These are phyloP conservation scores for Syrista parreyssii DNA, from an alignment of 2,888 invertebrate species.

Conservation along the genomic window DNA sequence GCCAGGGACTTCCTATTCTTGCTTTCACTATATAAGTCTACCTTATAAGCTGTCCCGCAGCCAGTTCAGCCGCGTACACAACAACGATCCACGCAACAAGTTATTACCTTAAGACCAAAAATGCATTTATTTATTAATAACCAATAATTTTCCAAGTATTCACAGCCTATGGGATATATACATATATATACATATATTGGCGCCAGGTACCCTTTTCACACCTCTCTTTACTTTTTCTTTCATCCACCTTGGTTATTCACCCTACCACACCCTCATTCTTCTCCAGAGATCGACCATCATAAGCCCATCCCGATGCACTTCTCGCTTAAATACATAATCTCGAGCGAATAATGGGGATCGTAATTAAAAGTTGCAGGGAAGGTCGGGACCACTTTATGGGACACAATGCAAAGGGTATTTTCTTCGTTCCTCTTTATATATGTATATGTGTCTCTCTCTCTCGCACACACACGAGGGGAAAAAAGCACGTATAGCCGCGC, in stretches of 20 bases:
- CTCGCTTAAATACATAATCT: conserved; percentile 32
- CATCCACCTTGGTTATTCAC: neutral
- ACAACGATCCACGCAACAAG: neutral
- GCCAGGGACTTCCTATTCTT: neutral
- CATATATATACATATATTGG: neutral
- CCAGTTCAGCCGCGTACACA: neutral
- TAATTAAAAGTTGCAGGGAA: conserved; percentile 41
- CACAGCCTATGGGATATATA: neutral
- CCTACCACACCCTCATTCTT: neutral
- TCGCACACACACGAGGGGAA: neutral
- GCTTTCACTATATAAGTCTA: neutral
- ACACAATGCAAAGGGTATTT: neutral
- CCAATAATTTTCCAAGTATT: neutral
- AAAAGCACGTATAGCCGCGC: neutral
- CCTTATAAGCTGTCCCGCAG: neutral
- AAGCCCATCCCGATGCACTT: neutral
- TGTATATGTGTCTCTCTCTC: neutral
- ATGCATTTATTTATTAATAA: neutral
- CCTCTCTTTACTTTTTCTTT: neutral
- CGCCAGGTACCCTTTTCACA: neutral
- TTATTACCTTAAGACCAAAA: neutral
- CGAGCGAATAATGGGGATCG: conserved; percentile 38
- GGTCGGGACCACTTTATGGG: neutral
- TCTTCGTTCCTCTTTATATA: neutral
- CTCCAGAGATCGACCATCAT: neutral